Base-by-base conservation (phyloP, 2,888 invertebrate species). In the Halocaridina rubra region DNA sequence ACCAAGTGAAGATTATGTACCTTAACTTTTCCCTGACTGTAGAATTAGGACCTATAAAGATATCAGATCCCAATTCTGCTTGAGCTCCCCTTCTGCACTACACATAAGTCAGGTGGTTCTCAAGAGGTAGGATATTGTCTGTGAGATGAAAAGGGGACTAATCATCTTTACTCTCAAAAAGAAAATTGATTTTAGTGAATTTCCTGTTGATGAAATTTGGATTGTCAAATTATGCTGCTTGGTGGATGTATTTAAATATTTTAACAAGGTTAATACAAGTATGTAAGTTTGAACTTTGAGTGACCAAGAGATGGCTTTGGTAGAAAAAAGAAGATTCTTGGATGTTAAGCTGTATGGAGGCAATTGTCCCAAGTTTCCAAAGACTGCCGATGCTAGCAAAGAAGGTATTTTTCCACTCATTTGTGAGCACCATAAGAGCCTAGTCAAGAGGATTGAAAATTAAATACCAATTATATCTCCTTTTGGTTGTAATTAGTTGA, bases 41-140 rank as follows among this genome's bases (percentile, higher is more conserved):
- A n/a, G n/a, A n/a, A n/a, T n/a, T n/a, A n/a, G n/a, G n/a, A n/a
- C n/a, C n/a, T n/a, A n/a, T n/a, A n/a, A n/a, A n/a, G n/a, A n/a
- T n/a, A n/a, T n/a, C n/a, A n/a, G n/a, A n/a, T n/a, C n/a, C n/a
- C n/a, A n/a, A n/a, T n/a, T 27, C 71, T 29, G 0, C 30, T 29
- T 33, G 19, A 4, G 30, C 33, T 32, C 8, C 1, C 29, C 16
- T 71, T 30, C n/a, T n/a, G 16, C 4, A 32, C 3, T 33, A 29
- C 30, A 71, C 30, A 29, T 30, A 71, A 71, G 71, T 71, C n/a
- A 71, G 71, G 19, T 1, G 30, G 71, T 71, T 71, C 30, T 71
- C 71, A 71, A 27, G 71, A 71, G 71, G 71, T 19, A 71, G 67
- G 13, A 33, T 71, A 19, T 13, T 32, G 27, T 30, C 5, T 30